Conservation (phyloP, 1,140 invertebrate species). For the Panagrolaimus sp. region DNA sequence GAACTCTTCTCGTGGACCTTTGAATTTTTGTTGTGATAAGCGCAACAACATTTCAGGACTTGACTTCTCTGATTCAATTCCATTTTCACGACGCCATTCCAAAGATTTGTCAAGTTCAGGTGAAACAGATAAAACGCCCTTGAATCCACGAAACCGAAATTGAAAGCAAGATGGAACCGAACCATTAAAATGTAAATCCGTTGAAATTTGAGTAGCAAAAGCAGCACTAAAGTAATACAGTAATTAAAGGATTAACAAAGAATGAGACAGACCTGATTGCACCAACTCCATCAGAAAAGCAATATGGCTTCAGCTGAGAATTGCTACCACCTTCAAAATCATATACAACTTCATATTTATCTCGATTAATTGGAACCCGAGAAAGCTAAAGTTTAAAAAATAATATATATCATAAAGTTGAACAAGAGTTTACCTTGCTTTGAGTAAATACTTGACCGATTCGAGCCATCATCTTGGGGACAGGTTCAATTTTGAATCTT, state of each 20-base stretch:
- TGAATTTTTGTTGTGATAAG: constrained; percentile 16
- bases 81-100: background rate
- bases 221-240: background rate
- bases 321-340: background rate
- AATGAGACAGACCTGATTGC: too few species aligned
- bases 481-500: constrained; percentile 2
- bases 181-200: background rate
- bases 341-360: background rate
- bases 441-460: constrained; percentile 13
- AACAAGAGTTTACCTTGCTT: background rate
- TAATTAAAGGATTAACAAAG: too few species aligned
- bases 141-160: constrained; percentile 18
- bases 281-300: constrained; percentile 13
- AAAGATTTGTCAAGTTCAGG: constrained; percentile 6
- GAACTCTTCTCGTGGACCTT: background rate
- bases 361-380: background rate
- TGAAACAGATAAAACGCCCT: constrained; percentile 8
- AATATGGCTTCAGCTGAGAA: background rate
- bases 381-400: background rate
- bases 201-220: background rate
- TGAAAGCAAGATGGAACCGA: constrained; percentile 14
- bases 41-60: background rate
- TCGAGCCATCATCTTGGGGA: background rate
- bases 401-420: background rate
- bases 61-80: background rate